phyloP scores from a whole-genome alignment of 2,113 vertebrate species.

The Microtus richardsoni region DNA sequence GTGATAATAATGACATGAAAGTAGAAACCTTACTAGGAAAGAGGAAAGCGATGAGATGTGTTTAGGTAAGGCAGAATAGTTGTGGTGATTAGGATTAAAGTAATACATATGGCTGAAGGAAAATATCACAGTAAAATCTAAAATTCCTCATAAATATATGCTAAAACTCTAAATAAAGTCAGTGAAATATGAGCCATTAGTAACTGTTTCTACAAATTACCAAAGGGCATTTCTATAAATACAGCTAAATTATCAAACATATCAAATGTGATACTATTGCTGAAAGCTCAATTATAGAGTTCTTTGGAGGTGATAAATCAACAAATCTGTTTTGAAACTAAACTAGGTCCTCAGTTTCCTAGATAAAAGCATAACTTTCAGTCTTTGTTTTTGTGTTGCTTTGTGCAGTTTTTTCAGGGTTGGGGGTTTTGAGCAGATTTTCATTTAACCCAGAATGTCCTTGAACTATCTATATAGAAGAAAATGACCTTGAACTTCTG shows the following conservation, averaged over 20 bases:
- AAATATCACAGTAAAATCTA: background rate
- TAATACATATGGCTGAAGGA: background rate
- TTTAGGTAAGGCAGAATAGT: background rate
- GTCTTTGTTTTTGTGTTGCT: background rate
- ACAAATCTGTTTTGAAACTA: background rate
- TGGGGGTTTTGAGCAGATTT: accelerated
- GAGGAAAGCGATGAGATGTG: background rate
- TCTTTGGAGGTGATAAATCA: background rate
- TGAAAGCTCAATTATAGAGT: background rate
- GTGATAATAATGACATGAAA: background rate
- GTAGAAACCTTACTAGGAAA: background rate
- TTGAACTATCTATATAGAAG: background rate
- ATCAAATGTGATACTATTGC: background rate
- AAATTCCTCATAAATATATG: background rate
- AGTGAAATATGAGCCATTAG: background rate
- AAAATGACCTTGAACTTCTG: background rate
- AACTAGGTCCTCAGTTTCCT: background rate
- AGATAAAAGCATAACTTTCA: background rate
- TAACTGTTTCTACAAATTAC: background rate
- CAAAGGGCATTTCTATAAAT: background rate
- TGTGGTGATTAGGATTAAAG: background rate
- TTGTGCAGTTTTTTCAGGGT: background rate
- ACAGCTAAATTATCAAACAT: background rate
- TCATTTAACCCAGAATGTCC: background rate
- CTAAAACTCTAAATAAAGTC: background rate